Base-by-base conservation (phyloP, 1,140 invertebrate genomes). In the Achatina immaculata region DNA sequence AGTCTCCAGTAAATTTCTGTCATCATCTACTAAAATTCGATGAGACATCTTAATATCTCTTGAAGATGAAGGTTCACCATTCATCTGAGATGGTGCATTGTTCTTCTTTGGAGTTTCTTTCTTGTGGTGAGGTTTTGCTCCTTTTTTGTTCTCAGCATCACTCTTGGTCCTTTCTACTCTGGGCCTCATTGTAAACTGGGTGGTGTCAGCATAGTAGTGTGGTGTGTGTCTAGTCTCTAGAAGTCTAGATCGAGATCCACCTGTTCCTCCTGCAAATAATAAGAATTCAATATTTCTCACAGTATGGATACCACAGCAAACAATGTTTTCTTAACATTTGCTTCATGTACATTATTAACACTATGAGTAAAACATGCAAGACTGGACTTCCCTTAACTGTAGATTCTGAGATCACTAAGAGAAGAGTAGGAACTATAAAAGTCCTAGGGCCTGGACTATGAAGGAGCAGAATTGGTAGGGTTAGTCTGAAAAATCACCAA, bases 161-260 rank as follows among this genome's bases (percentile, higher is more conserved):
- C 76, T 78, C 28, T 45, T 51, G 42, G 76, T 28, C 34, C 76
- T 36, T 28, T 78, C 76, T 1, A 76, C 36, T 14, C 55, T 16
- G 34, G 45, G 28, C 31, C 24, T 68, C 14, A 68, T 1, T 28
- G 31, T 68, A 31, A 68, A 42, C 58, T 62, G n/a, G 16, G n/a
- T 62, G 38, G 6, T 68, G 40, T 68, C 40, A 31, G 68, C 68
- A 38, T 78, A 68, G 45, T 71, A 71, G 31, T 80, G 16, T 0
- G 66, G 66, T 0, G 42, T 71, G 68, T 80, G 78, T 66, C 69
- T 80, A 0, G 42, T 58, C 36, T 80, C 78, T 1, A 72, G 28
- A 3, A 80, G 45, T 68, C 72, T 80, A 21, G 78, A 80, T 38
- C 78, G n/a, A 24, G 24, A 45, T 24, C 45, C 48, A 42, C 48